Evolutionary conservation across 2,888 invertebrate genomes (phyloP), one percentile per base, ranked within the genome.

Genomic region (Tenthredo notha): DNA sequence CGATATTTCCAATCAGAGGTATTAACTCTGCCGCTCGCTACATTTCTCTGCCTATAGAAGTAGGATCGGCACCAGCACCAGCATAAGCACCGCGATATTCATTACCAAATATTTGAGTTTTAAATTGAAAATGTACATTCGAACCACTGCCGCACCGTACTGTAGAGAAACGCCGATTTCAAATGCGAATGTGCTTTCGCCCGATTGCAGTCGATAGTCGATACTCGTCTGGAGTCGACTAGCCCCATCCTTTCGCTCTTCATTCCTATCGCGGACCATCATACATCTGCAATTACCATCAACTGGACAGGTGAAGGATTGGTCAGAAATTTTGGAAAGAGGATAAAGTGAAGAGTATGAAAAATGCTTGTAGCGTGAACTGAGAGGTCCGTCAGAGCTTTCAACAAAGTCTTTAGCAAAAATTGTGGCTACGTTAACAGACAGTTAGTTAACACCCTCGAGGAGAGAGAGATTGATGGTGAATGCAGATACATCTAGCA

Each of bases 1-100:
- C 86, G 90, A 89, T 90, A 91, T 91, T 92, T 92, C 89, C 92
- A 92, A 92, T 92, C 91, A 90, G 88, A 86, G 88, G 89, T 91
- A 91, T 92, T 90, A 91, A 91, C 91, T 89, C 89, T 89, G 89
- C 18, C 33, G 72, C 86, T 86, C 87, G 87, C 88, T 88, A 87
- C 89, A 90, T 89, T 90, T 86, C 82, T 84, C 82, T 84, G 67
- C 40, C 29, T 54, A 77, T 85, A 83, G 84, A 84, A 80, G 61
- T 65, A 65, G 72, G 84, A 85, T 33, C 29, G 67, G 84, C 21
- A 75, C 9, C 29, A 54, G 78, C 29, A 58, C 72, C 50, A 58
- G 84, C 85, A 85, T 84, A 54, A 80, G 85, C 85, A 85, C 87
- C 87, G 85, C 87, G 87, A 90, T 91, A 92, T 92, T 90, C 90